Percentiles rank a stretch among this genome's conserved stretches.
These are phyloP conservation scores for Rotaria magnacalcarata DNA, from an alignment of 2,888 invertebrate genomes.

Conservation along the genomic window DNA sequence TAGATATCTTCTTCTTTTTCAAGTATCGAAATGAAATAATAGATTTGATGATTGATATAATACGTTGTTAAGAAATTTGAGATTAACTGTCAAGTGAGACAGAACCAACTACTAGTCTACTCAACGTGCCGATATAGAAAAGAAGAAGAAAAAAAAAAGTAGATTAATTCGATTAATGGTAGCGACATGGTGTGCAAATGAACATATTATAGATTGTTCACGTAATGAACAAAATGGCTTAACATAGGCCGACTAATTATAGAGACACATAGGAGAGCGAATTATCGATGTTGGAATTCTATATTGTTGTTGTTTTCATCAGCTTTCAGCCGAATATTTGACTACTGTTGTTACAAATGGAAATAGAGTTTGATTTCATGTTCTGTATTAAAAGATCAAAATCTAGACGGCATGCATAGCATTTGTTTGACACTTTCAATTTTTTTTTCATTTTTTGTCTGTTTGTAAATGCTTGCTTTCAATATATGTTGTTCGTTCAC, in stretches of 20 bases:
- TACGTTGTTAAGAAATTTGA: not conserved
- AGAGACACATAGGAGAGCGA: not conserved
- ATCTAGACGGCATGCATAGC: not conserved
- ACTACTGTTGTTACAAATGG: not conserved
- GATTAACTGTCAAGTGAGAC: constrained; percentile 16
- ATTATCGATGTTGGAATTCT: constrained; percentile 26
- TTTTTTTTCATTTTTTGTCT: too few species aligned
- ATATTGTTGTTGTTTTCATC: not conserved
- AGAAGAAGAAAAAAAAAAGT: not conserved
- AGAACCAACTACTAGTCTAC: not conserved
- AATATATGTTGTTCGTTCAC: not conserved
- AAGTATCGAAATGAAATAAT: too few species aligned
- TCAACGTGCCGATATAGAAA: not conserved
- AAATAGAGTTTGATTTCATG: not conserved
- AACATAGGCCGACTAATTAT: not conserved
- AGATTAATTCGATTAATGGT: constrained; percentile 13
- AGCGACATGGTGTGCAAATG: constrained; percentile 2
- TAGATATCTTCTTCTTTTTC: not conserved
- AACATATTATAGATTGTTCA: not conserved
- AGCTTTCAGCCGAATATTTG: not conserved
- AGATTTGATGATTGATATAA: too few species aligned
- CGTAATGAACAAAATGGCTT: not conserved
- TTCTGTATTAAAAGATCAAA: not conserved
- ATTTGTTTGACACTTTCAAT: not conserved
- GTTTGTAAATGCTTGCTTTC: not conserved